Percentiles rank a stretch among this genome's conserved stretches.
These are phyloP conservation scores for Lithophane semibrunnea DNA, from an alignment of 2,888 invertebrate genomes.

Conservation along the genomic window DNA sequence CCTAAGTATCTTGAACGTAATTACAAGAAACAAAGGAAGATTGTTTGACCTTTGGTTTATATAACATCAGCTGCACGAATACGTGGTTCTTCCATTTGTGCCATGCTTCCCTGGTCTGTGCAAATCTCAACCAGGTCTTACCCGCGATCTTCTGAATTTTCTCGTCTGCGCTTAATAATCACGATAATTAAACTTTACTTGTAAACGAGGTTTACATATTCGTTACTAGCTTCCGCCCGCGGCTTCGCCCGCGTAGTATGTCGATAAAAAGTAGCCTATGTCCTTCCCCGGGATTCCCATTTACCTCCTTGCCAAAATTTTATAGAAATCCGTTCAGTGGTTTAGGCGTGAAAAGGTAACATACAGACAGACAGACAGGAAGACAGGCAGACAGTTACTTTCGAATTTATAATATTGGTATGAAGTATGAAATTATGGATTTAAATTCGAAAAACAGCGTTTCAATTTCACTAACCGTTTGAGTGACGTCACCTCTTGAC, in stretches of 20 bases:
- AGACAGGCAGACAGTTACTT: too few species aligned
- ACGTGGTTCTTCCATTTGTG: too few species aligned
- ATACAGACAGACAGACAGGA: too few species aligned
- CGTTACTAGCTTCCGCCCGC: not conserved
- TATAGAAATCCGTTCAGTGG: too few species aligned
- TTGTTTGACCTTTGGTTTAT: not conserved
- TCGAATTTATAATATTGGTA: too few species aligned
- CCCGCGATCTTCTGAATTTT: not conserved
- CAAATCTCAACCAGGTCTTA: not conserved
- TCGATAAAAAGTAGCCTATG: too few species aligned
- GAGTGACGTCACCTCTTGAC: conserved; percentile 36
- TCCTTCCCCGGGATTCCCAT: too few species aligned
- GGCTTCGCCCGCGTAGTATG: too few species aligned
- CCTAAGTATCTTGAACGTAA: not conserved
- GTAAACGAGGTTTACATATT: not conserved
- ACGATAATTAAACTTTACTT: not conserved
- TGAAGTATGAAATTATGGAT: too few species aligned
- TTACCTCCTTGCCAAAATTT: too few species aligned
- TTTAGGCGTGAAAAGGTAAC: too few species aligned
- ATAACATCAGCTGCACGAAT: not conserved
- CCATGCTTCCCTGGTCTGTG: too few species aligned
- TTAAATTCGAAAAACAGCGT: conserved; percentile 3
- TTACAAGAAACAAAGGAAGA: not conserved
- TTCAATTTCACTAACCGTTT: not conserved
- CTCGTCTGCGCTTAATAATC: not conserved